A percentile compares a stretch with the other conserved stretches of the same genome.
Conservation (phyloP, 64 coral and sea anemone species). For the Actinia equina region DNA sequence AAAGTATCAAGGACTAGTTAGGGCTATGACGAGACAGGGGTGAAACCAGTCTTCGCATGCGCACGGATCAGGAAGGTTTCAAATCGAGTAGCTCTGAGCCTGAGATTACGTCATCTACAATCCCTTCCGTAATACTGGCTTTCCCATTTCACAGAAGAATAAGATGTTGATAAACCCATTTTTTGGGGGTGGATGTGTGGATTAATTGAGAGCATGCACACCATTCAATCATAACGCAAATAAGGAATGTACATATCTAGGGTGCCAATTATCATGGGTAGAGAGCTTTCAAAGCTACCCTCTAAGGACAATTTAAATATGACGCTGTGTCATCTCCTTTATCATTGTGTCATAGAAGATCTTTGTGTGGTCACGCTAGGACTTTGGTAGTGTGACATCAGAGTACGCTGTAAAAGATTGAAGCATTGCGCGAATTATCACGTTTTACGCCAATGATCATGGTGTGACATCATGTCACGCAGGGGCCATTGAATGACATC, state of each 20-base stretch:
- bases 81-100: background rate
- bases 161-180: background rate
- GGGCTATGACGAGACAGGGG: background rate
- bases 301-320: background rate
- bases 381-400: no score
- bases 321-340: background rate
- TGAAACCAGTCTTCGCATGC: background rate
- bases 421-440: no score
- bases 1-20: background rate
- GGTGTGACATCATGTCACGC: background rate
- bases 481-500: no score
- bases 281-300: background rate
- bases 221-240: background rate
- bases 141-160: no score
- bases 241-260: background rate
- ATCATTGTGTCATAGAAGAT: background rate
- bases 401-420: no score
- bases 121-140: no score
- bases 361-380: background rate
- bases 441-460: no score
- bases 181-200: background rate
- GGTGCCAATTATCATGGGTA: background rate
- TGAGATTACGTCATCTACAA: background rate
- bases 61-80: background rate
- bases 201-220: no score